Conservation (phyloP, 2,113 vertebrate species). For the Mesembrinibis cayennensis region DNA sequence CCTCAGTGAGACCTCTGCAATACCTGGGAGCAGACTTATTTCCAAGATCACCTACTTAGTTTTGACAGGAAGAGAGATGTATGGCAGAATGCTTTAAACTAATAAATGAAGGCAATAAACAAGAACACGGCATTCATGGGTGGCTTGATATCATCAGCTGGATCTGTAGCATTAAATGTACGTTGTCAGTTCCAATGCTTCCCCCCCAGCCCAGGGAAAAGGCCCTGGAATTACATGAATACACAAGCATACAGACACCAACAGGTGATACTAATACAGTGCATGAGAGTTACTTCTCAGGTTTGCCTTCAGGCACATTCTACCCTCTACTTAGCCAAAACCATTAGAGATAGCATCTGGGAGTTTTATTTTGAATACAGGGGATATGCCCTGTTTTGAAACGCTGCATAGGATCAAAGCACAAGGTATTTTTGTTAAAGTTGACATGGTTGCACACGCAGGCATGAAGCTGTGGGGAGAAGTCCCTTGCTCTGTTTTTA, state of each 20-base stretch:
- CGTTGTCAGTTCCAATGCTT: neutral
- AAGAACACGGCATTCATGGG: neutral
- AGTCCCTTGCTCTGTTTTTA: constrained; percentile 51
- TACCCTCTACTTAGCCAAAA: neutral
- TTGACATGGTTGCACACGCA: neutral
- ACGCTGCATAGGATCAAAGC: neutral
- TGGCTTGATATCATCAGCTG: neutral
- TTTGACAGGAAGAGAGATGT: neutral
- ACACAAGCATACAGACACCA: neutral
- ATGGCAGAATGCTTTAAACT: neutral
- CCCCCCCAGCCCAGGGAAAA: neutral
- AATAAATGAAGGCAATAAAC: neutral
- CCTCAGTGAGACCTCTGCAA: neutral
- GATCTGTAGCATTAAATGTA: neutral
- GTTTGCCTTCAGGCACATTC: constrained; percentile 12
- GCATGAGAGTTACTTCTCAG: neutral
- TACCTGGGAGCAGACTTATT: neutral
- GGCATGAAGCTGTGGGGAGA: neutral
- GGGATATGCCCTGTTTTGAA: neutral
- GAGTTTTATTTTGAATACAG: neutral
- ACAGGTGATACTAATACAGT: constrained; percentile 8
- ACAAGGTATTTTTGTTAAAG: neutral
- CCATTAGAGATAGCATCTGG: neutral
- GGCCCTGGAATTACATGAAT: neutral
- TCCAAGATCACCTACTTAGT: neutral